Conservation (phyloP, 2,113 vertebrate species). For the Megaleporinus macrocephalus region DNA sequence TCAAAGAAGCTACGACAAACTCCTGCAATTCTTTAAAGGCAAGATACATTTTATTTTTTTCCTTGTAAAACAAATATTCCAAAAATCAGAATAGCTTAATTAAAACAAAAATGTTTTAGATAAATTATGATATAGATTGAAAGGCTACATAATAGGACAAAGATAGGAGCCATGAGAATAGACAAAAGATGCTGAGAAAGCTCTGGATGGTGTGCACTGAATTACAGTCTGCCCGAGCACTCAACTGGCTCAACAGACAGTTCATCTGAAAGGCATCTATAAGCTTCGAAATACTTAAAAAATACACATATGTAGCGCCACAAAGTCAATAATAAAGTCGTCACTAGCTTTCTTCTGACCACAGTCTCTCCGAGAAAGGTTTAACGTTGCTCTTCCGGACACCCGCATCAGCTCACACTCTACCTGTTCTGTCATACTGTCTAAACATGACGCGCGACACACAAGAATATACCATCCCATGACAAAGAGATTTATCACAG, state of each 20-base stretch:
- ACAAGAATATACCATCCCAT: conserved; percentile 47
- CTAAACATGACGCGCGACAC: conserved; percentile 38
- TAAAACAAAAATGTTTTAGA: conserved; percentile 68
- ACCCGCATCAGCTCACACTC: neutral
- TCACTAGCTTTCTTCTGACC: conserved; percentile 46
- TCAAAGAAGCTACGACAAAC: neutral
- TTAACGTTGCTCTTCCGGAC: neutral
- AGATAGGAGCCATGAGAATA: conserved; percentile 50
- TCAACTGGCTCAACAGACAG: conserved; percentile 32
- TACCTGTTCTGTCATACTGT: conserved; percentile 9
- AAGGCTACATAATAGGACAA: conserved; percentile 56
- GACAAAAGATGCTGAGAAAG: conserved; percentile 48
- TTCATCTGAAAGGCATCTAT: conserved; percentile 59
- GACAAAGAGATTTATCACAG: conserved; percentile 24
- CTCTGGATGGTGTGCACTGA: conserved; percentile 45
- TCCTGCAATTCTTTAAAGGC: conserved; percentile 78
- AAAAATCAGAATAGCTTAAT: conserved; percentile 81
- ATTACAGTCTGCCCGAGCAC: conserved; percentile 23
- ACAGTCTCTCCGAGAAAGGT: conserved; percentile 29
- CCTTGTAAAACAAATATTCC: conserved; percentile 86
- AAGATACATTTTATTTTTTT: conserved; percentile 85
- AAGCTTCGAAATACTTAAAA: conserved; percentile 57
- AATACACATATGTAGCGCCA: conserved; percentile 55
- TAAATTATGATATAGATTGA: conserved; percentile 63
- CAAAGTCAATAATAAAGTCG: conserved; percentile 57